Conservation (phyloP, 2,888 invertebrate species). For the Axea sp. region DNA sequence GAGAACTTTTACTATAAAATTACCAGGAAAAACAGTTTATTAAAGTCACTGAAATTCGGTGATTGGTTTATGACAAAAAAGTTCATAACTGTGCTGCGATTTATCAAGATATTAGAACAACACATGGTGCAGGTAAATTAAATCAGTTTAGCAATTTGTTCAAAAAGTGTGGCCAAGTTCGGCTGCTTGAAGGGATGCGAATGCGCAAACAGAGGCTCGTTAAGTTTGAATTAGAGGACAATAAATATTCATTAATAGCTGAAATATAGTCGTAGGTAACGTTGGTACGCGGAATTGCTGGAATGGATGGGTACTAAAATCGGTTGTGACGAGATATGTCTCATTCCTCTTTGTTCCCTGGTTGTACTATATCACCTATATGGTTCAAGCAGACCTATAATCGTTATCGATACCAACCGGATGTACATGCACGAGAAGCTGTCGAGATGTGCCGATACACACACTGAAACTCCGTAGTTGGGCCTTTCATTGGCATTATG, state of each 20-base stretch:
- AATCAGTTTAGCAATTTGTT: conserved; percentile 74
- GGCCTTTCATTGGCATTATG: conserved; percentile 59
- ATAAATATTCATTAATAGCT: conserved; percentile 77
- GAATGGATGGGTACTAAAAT: conserved; percentile 39
- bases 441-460: conserved; percentile 60
- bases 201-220: conserved; percentile 29
- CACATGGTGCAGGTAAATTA: conserved; percentile 67
- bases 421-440: conserved; percentile 57
- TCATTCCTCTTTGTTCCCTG: conserved; percentile 47
- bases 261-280: conserved; percentile 64
- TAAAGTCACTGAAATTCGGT: too few species aligned
- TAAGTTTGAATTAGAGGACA: conserved; percentile 71
- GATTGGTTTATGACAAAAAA: conserved; percentile 1
- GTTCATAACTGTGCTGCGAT: conserved; percentile 16
- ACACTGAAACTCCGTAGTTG: conserved; percentile 44
- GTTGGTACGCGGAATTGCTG: conserved; percentile 43
- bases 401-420: conserved; percentile 68
- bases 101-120: conserved; percentile 44
- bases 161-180: conserved; percentile 56
- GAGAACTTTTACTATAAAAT: not conserved
- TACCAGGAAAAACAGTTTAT: not conserved
- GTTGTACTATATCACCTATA: conserved; percentile 58
- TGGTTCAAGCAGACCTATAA: conserved; percentile 66
- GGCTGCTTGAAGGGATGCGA: conserved; percentile 17
- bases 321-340: conserved; percentile 48